Percentiles rank a stretch among this genome's conserved stretches.
Evolutionary conservation across 1,140 invertebrate species (phyloP).

Genomic region (Anastatus disparis): DNA sequence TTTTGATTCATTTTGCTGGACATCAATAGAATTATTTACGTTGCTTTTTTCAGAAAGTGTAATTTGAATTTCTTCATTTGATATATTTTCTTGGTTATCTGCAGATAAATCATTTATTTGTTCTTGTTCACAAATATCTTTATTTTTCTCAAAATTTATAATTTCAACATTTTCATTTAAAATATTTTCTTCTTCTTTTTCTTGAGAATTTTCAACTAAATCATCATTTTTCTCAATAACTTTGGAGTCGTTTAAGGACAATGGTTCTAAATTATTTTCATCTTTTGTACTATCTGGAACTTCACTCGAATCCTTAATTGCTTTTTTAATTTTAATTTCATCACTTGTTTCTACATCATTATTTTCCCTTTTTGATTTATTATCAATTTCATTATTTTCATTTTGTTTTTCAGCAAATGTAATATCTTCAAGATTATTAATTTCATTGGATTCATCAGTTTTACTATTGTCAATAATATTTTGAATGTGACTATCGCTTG

Average conservation of each 20-base stretch:
- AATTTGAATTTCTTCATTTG: neutral
- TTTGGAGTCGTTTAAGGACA: no score
- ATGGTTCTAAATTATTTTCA: no score
- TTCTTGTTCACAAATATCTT: neutral
- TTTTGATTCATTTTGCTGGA: neutral
- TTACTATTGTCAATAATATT: no score
- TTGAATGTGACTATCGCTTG: no score
- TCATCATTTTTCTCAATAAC: neutral
- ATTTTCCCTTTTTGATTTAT: constrained; percentile 8
- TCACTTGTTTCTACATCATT: neutral
- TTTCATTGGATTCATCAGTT: constrained; percentile 3
- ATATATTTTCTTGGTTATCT: neutral
- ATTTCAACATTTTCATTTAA: constrained; percentile 1
- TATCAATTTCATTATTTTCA: neutral
- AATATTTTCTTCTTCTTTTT: no score
- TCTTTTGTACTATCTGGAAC: no score
- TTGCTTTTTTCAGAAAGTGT: neutral
- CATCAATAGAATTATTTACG: neutral
- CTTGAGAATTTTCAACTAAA: neutral
- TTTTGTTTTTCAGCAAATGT: neutral
- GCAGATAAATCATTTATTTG: neutral
- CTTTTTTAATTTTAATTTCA: neutral
- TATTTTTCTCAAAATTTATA: neutral
- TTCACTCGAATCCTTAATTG: no score
- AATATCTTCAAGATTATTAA: constrained; percentile 28